Base-by-base conservation (phyloP, 2,113 vertebrate species). In the Thymallus thymallus region DNA sequence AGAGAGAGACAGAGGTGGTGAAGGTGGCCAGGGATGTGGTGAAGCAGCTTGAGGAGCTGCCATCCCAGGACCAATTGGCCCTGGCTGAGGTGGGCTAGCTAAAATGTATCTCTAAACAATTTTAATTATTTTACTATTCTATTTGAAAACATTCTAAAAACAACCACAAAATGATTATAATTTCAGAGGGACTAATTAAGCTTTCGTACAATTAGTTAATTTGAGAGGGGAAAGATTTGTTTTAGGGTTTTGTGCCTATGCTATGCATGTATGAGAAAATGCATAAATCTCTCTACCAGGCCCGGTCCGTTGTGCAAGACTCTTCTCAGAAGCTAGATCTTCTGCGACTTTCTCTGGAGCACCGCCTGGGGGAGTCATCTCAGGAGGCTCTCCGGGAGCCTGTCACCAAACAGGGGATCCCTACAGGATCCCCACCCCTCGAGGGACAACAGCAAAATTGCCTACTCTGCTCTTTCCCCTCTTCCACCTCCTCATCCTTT, bases 321-420 rank as follows among this genome's bases (percentile, higher is more conserved):
- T 88, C 85, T 20, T 84, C 87, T 48, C 89, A 89, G 84, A 89
- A 86, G 73, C 81, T 90, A 74, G 74, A 82, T 24, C 84, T 91
- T 30, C 82, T 91, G 70, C 83, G 46, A 1, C 76, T 78, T 3
- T 80, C 90, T 3, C 69, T 88, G 58, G 84, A 91, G 51, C 85
- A 72, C 62, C 63, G 80, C 58, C 74, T 75, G 35, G 74, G 73
- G 46, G 88, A 88, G 7, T 73, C 78, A 23, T 78, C 22, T 18
- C 72, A 26, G 72, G 78, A 77, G 20, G 32, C 58, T 30, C 6
- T 13, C 0, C 55, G 45, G 77, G 26, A 45, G 61, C 72, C 76
- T 46, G 71, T 24, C n/a, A 66, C 30, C 35, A 76, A 6, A 2
- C 6, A 14, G 0, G 29, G 71, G 6, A 23, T n/a, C 9, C 16